These are phyloP conservation scores for Cavia porcellus DNA, from an alignment of 2,113 vertebrate species.

Conservation along the genomic window DNA sequence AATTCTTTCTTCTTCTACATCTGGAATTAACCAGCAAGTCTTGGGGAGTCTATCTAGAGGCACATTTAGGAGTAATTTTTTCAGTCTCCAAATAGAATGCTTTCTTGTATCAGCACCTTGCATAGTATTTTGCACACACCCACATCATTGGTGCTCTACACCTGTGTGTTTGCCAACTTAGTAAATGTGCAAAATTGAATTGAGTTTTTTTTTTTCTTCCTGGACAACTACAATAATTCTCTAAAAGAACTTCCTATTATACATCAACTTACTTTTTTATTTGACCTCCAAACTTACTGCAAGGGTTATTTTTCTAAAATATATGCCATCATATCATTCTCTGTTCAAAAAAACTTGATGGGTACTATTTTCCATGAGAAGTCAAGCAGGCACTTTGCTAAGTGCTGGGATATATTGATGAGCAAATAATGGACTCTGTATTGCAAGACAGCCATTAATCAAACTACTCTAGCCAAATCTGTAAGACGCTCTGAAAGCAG, in stretches of 20 bases:
- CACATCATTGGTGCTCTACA: background rate
- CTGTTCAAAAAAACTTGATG: slow-evolving; percentile 22
- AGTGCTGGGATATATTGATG: slow-evolving; percentile 9
- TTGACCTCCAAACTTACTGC: slow-evolving; percentile 35
- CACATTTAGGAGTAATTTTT: background rate
- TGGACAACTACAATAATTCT: background rate
- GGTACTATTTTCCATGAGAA: background rate
- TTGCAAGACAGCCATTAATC: slow-evolving; percentile 23
- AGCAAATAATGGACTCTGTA: slow-evolving; percentile 4
- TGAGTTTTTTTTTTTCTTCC: background rate
- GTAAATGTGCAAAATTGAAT: background rate
- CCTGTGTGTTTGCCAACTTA: background rate
- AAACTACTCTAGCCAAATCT: slow-evolving; percentile 2
- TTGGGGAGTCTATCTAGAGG: background rate
- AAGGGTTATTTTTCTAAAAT: slow-evolving; percentile 33
- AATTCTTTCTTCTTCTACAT: background rate
- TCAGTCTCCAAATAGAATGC: slow-evolving; percentile 8
- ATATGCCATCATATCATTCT: background rate
- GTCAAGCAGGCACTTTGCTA: background rate
- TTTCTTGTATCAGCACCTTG: background rate
- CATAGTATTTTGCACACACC: background rate
- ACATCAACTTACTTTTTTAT: background rate
- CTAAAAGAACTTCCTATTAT: background rate
- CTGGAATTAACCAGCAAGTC: background rate
- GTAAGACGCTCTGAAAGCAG: background rate